These are phyloP conservation scores for Anguilla obscura DNA, from an alignment of 2,797 vertebrate species.

Conservation along the genomic window DNA sequence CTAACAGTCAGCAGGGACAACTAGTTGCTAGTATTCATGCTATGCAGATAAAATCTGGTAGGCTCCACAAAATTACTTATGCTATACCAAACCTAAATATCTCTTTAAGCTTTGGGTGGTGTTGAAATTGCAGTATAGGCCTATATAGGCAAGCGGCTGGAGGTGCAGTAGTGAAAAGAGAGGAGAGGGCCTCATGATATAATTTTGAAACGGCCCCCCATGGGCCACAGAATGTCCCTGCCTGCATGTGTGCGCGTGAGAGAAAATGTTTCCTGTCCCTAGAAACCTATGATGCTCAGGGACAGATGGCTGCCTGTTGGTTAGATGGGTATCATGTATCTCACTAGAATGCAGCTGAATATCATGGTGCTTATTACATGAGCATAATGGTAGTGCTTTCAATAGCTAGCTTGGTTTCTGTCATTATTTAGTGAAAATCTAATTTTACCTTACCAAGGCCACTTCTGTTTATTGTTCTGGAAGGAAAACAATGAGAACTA, in stretches of 20 bases:
- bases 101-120: no score
- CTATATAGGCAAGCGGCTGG: no score
- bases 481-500: background rate
- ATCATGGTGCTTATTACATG: background rate
- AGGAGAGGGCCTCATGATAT: no score
- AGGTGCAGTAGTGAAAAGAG: no score
- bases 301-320: constrained; percentile 33
- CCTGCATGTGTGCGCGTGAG: background rate
- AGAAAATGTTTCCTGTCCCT: constrained; percentile 6
- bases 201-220: background rate
- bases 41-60: no score
- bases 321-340: constrained; percentile 8
- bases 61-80: no score
- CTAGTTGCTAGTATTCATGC: no score
- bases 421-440: background rate
- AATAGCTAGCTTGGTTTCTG: background rate
- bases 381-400: background rate
- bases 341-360: constrained; percentile 5
- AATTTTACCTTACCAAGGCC: background rate
- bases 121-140: no score
- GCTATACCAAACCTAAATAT: no score
- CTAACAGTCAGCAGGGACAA: no score
- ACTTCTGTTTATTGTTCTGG: background rate
- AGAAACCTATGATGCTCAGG: background rate
- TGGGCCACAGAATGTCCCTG: no score